Evolutionary conservation across 2,888 invertebrate species (phyloP), one percentile per base, ranked within the genome.

Genomic region (Dryomyza anilis): DNA sequence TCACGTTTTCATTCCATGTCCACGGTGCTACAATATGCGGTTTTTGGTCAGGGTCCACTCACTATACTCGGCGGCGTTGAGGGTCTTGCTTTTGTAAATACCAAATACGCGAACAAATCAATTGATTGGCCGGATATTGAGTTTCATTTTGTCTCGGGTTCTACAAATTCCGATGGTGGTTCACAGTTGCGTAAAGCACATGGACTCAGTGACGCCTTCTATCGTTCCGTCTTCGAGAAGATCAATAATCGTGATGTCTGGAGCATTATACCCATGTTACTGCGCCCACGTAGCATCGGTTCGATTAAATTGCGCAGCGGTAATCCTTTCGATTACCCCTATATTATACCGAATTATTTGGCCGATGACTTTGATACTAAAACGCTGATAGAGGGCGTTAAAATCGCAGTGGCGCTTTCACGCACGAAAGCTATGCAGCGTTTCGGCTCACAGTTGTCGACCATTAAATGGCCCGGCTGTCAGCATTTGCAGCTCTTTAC

Each of bases 321-420:
- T 14, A 92, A 95, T 81, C 96, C 97, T 0, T 90, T 91, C 72
- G 92, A 94, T 65, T 92, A 93, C 74, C 98, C 98, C 0, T 86
- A 92, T 66, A 95, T 98, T 63, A 91, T 95, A 74, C 95, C 97
- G 0, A 97, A 97, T 79, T 98, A 98, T 78, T 88, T 98, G 75
- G 83, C 88, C 19, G 92, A 94, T 63, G 89, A 92, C 21, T 85
- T 88, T 68, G 98, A 98, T 73, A 85, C 93, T 69, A 90, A 90
- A 68, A 91, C 90, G 0, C 81, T 95, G 45, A 85, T 95, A 0
- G 95, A 95, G 83, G 95, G 95, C 0, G 93, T 91, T 0, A 95
- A 95, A 82, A 91, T 95, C 21, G 92, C 88, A 0, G 86, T 95
- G 0, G 91, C 92, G 0, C 80, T 95, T n/a, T 92, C 93, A 7